Evolutionary conservation across 2,888 invertebrate genomes (phyloP).

Genomic region (Rosalia funebris): DNA sequence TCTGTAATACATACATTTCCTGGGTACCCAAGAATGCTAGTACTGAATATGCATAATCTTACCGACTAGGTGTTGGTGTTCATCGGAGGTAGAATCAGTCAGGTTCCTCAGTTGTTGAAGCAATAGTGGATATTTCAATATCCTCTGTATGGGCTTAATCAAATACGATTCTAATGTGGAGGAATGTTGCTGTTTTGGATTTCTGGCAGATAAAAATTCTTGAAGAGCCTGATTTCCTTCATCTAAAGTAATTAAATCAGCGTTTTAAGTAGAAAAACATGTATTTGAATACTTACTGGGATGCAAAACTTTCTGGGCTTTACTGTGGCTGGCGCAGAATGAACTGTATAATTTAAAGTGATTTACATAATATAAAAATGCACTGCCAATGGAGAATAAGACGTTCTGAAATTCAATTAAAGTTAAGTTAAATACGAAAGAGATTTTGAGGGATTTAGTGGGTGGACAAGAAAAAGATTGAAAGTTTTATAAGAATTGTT

Average conservation of each 20-base stretch:
- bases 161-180: conserved; percentile 97
- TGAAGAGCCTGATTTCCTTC: conserved; percentile 96
- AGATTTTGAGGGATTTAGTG: conserved; percentile 9
- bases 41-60: conserved; percentile 57
- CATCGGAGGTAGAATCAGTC: conserved; percentile 91
- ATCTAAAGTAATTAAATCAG: conserved; percentile 67
- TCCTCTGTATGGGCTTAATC: conserved; percentile 98
- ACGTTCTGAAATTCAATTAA: conserved; percentile 78
- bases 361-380: conserved; percentile 97
- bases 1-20: conserved; percentile 70
- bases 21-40: too few species aligned
- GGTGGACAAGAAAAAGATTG: conserved; percentile 10
- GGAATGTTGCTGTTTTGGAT: conserved; percentile 96
- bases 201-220: conserved; percentile 93
- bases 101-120: conserved; percentile 94
- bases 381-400: conserved; percentile 94
- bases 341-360: conserved; percentile 99
- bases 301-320: conserved; percentile 97
- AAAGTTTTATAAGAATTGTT: too few species aligned
- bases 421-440: conserved; percentile 39
- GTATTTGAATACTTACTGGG: conserved; percentile 80
- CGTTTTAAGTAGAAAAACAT: conserved; percentile 15
- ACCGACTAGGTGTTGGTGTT: conserved; percentile 94
- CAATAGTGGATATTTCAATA: conserved; percentile 95
- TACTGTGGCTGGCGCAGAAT: conserved; percentile 98